These are phyloP conservation scores for Drosophila lacertosa DNA, from an alignment of 1,140 invertebrate species.

Conservation along the genomic window DNA sequence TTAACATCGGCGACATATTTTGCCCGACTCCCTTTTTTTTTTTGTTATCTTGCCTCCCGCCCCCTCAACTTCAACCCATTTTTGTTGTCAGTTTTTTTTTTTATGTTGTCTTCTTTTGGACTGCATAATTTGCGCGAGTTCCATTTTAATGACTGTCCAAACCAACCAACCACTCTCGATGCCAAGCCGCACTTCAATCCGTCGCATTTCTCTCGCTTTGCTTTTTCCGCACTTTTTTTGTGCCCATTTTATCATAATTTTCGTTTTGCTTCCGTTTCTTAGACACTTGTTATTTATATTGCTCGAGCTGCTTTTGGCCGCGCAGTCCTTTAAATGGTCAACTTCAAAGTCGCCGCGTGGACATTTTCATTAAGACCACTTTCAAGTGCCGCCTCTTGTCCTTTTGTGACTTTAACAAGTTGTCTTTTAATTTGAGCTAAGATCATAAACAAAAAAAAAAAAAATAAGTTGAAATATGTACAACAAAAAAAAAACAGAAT, in stretches of 20 bases:
- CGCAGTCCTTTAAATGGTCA: slow-evolving; percentile 41
- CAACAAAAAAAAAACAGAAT: not conserved
- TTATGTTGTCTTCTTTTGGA: slow-evolving; percentile 16
- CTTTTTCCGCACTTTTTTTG: not conserved
- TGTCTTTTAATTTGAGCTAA: slow-evolving; percentile 48
- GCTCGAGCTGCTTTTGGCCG: slow-evolving; percentile 16
- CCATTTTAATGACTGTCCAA: slow-evolving; percentile 67
- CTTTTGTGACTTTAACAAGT: slow-evolving; percentile 31
- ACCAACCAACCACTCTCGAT: slow-evolving; percentile 17
- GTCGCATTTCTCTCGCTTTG: not conserved
- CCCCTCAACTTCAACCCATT: not conserved
- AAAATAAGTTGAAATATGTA: too few species aligned
- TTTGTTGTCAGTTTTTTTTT: slow-evolving; percentile 15
- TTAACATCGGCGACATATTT: slow-evolving; percentile 78
- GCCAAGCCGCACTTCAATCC: slow-evolving; percentile 7
- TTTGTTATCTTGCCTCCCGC: slow-evolving; percentile 8
- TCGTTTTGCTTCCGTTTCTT: slow-evolving; percentile 62
- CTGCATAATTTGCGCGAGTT: slow-evolving; percentile 67
- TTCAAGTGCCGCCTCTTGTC: slow-evolving; percentile 29
- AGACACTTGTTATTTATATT: slow-evolving; percentile 47
- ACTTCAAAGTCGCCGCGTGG: slow-evolving; percentile 61
- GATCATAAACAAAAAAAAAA: slow-evolving; percentile 25
- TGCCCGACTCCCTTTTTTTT: not conserved
- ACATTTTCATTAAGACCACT: slow-evolving; percentile 68
- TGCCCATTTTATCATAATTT: slow-evolving; percentile 68